Conservation (phyloP, 2,888 invertebrate species). For the Sarcophaga caerulescens region DNA sequence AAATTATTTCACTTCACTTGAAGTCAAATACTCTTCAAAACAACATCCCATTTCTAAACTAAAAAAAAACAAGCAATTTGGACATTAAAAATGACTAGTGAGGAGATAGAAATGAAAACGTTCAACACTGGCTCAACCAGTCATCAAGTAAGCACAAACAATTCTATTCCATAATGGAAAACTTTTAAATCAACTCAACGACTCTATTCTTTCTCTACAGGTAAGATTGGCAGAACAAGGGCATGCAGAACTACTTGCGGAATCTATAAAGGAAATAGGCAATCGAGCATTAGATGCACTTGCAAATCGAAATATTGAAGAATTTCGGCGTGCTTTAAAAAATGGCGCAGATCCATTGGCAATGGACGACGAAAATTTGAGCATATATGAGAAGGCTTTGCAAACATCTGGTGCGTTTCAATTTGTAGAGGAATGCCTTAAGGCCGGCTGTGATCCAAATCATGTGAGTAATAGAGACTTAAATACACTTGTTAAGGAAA, state of each 20-base stretch:
- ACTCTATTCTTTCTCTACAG: slow-evolving; percentile 60
- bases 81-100: background rate
- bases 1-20: slow-evolving; percentile 23
- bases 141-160: slow-evolving; percentile 33
- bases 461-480: slow-evolving; percentile 72
- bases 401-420: slow-evolving; percentile 75
- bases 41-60: background rate
- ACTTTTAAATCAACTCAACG: background rate
- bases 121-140: background rate
- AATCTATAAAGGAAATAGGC: no score
- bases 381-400: slow-evolving; percentile 77
- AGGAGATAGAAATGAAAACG: background rate
- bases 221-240: slow-evolving; percentile 72
- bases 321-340: slow-evolving; percentile 75
- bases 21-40: background rate
- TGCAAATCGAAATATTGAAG: slow-evolving; percentile 72
- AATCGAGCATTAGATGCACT: no score
- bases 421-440: slow-evolving; percentile 76
- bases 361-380: slow-evolving; percentile 73
- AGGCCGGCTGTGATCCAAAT: slow-evolving; percentile 75
- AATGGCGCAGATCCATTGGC: slow-evolving; percentile 76
- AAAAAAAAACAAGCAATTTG: background rate
- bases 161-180: background rate
- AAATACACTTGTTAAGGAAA: no score
- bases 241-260: no score